Percentiles rank a stretch among this genome's conserved stretches.
Conservation (phyloP, 2,113 vertebrate genomes). For the Chloebia gouldiae region DNA sequence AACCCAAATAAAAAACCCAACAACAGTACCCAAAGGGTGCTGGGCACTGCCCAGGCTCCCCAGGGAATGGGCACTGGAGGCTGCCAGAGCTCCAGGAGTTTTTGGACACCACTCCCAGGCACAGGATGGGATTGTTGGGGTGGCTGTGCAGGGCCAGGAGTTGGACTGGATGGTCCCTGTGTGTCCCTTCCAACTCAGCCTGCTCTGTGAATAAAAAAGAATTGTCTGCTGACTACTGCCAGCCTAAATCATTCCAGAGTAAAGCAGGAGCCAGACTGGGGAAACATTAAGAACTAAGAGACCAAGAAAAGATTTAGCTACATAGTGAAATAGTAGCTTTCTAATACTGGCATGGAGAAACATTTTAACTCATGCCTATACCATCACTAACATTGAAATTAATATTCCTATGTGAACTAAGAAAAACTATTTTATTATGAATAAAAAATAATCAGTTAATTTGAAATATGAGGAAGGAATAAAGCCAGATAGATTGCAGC, state of each 20-base stretch:
- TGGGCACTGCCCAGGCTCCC: background rate
- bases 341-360: background rate
- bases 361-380: background rate
- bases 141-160: background rate
- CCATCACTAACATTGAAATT: background rate
- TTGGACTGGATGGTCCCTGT: background rate
- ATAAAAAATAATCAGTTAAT: background rate
- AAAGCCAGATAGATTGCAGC: background rate
- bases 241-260: background rate
- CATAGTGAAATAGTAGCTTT: background rate
- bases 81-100: background rate
- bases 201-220: background rate
- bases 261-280: background rate
- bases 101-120: fast-evolving
- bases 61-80: background rate
- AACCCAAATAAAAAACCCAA: background rate
- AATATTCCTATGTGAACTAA: background rate
- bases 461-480: background rate
- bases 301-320: background rate
- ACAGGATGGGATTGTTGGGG: fast-evolving
- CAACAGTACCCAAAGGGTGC: background rate
- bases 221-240: background rate
- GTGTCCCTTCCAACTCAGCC: background rate
- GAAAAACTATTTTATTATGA: background rate
- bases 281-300: background rate